phyloP scores from a whole-genome alignment of 2,888 invertebrate species.

The Adelognathus sp. region DNA sequence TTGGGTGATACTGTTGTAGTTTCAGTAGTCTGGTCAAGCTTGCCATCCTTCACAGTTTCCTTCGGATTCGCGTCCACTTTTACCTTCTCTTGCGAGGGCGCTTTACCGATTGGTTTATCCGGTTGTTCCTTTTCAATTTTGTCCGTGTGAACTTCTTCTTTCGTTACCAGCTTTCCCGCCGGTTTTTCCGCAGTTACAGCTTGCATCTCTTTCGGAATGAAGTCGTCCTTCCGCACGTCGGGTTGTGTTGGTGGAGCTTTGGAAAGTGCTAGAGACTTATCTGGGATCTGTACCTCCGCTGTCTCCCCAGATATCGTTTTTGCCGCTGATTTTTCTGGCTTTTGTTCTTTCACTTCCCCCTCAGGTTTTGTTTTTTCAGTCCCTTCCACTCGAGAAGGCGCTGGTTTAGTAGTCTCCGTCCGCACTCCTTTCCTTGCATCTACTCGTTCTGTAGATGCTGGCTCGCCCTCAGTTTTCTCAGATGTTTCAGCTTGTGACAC shows the following conservation, averaged over 20 bases:
- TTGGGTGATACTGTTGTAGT: background rate
- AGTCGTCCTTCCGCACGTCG: constrained; percentile 46
- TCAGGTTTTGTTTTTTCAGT: no score
- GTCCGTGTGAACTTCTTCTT: background rate
- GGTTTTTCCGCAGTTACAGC: constrained; percentile 15
- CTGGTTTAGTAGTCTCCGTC: no score
- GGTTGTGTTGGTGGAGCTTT: constrained; percentile 5
- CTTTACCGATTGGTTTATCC: background rate
- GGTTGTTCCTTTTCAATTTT: background rate
- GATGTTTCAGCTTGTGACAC: constrained; percentile 58
- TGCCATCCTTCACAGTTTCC: background rate
- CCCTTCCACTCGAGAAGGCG: no score
- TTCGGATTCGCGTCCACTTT: background rate
- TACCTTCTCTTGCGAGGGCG: background rate
- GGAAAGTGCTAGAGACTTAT: background rate
- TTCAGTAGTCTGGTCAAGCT: background rate
- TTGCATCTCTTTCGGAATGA: constrained; percentile 42
- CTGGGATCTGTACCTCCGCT: no score
- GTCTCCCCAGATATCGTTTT: no score
- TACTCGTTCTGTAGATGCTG: background rate
- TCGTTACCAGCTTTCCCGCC: background rate
- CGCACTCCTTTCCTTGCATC: background rate
- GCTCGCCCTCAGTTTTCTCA: background rate
- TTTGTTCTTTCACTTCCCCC: no score
- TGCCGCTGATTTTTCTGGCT: no score